Base-by-base conservation (phyloP, 2,888 invertebrate species). In the Oligia latruncula region DNA sequence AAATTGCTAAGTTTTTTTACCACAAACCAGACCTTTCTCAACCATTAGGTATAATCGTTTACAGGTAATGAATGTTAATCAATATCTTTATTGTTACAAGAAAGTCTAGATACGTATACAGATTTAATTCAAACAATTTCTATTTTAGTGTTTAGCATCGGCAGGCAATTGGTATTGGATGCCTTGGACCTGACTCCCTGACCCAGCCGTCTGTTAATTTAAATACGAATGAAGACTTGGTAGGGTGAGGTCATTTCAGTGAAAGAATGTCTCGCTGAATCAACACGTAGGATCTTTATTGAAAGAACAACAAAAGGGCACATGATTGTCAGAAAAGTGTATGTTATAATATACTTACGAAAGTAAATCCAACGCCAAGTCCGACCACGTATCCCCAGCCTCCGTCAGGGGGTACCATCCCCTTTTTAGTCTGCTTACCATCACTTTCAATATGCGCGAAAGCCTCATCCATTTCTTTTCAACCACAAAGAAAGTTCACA, bases 301-400 rank as follows among this genome's bases (percentile, higher is more conserved):
- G 23, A 17, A 29, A 62, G 60, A 40, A 20, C 40, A 49, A 49
- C 49, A 35, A 62, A 71, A 40, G 3, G 15, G 23, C 3, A 15
- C 20, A 46, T 58, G 55, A 60, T 13, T 60, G n/a, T 15, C 60
- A 71, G 23, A 66, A 71, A 71, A 75, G 4, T 1, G n/a, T 64
- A 52, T n/a, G 0, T 9, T 70, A 8, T 60, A 58, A 20, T 23
- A 81, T 86, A 97, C 98, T 98, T 96, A 98, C 98, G 92, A 98
- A 98, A 65, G 98, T 98, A 82, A 98, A 93, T 87, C 98, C 97
- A 91, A 98, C 97, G 40, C 98, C 98, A 17, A 98, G 90, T 60
- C 98, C 98, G 23, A 98, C 97, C 74, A 98, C 94, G 93, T 98
- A 98, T 0, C 98, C 98, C 98, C 98, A 98, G 0, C 98, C 98